phyloP scores from a whole-genome alignment of 2,888 invertebrate species.

The Calameuta pallipes region DNA sequence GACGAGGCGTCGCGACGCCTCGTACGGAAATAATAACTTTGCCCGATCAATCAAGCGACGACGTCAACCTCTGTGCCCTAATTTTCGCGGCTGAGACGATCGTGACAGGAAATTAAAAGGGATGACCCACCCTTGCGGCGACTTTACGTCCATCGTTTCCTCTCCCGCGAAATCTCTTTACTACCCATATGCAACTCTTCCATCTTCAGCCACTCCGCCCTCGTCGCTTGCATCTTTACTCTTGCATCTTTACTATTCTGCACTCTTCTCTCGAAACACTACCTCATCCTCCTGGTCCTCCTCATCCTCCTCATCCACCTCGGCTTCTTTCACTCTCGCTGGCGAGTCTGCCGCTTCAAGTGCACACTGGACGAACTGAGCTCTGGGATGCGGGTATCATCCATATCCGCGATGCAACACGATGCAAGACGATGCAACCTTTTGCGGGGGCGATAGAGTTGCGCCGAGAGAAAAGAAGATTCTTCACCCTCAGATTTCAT shows the following conservation, averaged over 20 bases:
- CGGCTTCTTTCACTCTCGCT: not conserved
- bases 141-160: not conserved
- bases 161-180: not conserved
- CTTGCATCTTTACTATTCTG: not conserved
- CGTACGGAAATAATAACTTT: not conserved
- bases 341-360: not conserved
- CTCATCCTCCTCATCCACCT: too few relatives aligned
- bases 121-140: not conserved
- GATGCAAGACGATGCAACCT: slow-evolving; percentile 2
- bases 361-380: not conserved
- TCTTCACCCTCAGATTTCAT: slow-evolving; percentile 7
- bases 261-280: not conserved
- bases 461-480: not conserved
- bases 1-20: not conserved
- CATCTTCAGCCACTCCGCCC: not conserved
- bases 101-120: not conserved
- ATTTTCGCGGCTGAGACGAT: not conserved
- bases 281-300: not conserved
- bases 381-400: not conserved
- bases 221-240: not conserved
- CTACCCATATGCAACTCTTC: not conserved
- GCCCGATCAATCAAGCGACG: not conserved
- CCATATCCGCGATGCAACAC: not conserved
- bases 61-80: not conserved
- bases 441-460: slow-evolving; percentile 15